phyloP scores from a whole-genome alignment of 2,113 vertebrate genomes.

The Urocynchramus pylzowi region DNA sequence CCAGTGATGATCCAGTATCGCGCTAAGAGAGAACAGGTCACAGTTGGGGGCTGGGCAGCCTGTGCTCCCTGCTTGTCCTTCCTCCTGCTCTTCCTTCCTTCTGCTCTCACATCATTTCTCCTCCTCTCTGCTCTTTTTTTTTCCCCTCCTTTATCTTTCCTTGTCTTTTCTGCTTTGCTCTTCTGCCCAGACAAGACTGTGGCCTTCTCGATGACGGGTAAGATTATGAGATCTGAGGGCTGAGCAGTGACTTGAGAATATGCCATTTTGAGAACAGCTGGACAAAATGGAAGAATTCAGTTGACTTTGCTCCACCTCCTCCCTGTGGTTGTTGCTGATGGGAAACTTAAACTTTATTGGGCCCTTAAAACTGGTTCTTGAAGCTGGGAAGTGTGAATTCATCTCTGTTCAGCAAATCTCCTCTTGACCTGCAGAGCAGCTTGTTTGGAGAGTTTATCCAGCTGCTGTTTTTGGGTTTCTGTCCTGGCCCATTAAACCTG shows the following conservation, averaged over 20 bases:
- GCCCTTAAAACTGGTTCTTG: not conserved
- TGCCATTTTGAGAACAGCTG: not conserved
- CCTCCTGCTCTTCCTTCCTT: not conserved
- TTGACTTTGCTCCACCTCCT: not conserved
- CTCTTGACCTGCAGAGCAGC: not conserved
- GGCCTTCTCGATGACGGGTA: slow-evolving; percentile 68
- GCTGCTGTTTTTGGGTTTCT: not conserved
- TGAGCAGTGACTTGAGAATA: not conserved
- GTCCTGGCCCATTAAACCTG: not conserved
- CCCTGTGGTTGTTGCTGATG: not conserved
- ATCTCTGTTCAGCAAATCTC: not conserved
- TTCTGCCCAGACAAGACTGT: slow-evolving; percentile 60
- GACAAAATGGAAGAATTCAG: not conserved
- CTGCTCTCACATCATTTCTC: not conserved
- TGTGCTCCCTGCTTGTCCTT: not conserved
- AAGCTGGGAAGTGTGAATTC: not conserved
- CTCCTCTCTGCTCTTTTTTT: not conserved
- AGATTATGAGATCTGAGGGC: slow-evolving; percentile 79
- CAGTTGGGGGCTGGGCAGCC: slow-evolving; percentile 49
- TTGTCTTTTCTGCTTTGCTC: slow-evolving; percentile 26
- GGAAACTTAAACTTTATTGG: not conserved
- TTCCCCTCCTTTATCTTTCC: not conserved
- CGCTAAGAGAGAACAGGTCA: slow-evolving; percentile 73
- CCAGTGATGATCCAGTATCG: slow-evolving; percentile 69
- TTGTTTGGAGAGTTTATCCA: not conserved